Conservation (phyloP, 2,888 invertebrate species). For the Sarcophaga variegata region DNA sequence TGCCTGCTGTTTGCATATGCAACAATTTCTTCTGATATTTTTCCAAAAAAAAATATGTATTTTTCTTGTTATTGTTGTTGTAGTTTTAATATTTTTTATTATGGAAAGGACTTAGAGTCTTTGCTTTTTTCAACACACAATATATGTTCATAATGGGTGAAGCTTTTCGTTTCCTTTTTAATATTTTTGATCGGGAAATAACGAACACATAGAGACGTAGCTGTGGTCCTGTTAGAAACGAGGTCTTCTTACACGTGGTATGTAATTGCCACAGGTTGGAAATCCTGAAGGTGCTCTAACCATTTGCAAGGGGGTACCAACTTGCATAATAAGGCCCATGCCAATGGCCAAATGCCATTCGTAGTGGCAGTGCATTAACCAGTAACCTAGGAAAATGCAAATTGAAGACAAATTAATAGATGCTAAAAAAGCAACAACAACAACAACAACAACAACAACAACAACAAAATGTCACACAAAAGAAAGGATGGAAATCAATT, state of each 20-base stretch:
- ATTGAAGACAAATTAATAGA: conserved; percentile 37
- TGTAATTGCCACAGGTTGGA: conserved; percentile 90
- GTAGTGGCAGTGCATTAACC: conserved; percentile 77
- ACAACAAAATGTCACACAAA: too few species aligned
- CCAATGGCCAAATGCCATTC: conserved; percentile 77
- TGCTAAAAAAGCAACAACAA: background rate
- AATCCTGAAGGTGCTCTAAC: conserved; percentile 87
- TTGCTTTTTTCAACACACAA: background rate
- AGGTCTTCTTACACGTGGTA: conserved; percentile 75
- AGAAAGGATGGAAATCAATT: conserved; percentile 11
- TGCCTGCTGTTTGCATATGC: conserved; percentile 37
- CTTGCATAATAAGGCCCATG: conserved; percentile 76
- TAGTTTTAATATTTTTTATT: background rate
- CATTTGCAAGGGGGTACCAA: conserved; percentile 85
- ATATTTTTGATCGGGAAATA: background rate
- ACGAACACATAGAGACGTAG: too few species aligned
- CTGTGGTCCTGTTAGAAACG: background rate
- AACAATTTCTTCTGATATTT: conserved; percentile 34
- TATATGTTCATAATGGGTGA: background rate
- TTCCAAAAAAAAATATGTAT: background rate
- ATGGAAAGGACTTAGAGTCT: background rate
- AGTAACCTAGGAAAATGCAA: conserved; percentile 71
- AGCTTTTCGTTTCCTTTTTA: background rate
- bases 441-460: too few species aligned
- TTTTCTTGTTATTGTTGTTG: background rate